Conservation (phyloP, 23 tunicate genomes). For the Halocynthia roretzi region DNA sequence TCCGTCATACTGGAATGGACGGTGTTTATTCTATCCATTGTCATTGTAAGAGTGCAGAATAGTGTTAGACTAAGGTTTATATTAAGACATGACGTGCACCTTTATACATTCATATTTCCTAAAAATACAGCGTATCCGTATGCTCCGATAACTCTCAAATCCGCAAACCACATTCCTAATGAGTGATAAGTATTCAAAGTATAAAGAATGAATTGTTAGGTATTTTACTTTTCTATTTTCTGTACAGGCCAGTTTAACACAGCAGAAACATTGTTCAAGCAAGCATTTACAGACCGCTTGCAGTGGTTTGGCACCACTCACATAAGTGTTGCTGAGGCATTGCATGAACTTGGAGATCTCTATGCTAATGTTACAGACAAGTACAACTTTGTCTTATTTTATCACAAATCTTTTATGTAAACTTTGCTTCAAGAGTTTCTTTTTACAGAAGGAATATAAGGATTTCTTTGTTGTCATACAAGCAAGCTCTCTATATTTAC, state of each 20-base stretch:
- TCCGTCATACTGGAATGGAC: no score
- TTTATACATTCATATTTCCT: no score
- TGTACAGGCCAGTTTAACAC: slow-evolving; percentile 24
- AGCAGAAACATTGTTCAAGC: slow-evolving; percentile 34
- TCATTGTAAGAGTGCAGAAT: no score
- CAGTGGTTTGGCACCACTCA: slow-evolving; percentile 65
- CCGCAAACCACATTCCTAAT: no score
- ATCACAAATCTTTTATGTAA: background rate
- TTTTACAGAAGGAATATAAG: slow-evolving; percentile 17
- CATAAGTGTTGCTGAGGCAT: slow-evolving; percentile 29
- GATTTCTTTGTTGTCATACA: slow-evolving; percentile 73
- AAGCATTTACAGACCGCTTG: slow-evolving; percentile 23
- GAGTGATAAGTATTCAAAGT: background rate
- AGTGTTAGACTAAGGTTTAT: no score
- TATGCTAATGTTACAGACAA: slow-evolving; percentile 14
- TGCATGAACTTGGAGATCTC: slow-evolving; percentile 34
- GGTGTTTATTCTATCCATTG: no score
- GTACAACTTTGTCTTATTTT: background rate
- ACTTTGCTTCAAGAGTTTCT: background rate
- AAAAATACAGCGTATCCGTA: no score
- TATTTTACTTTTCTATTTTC: background rate
- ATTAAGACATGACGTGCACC: no score
- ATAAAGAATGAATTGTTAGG: background rate
- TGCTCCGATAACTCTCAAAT: no score
- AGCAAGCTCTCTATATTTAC: slow-evolving; percentile 61